Conservation (phyloP, 2,797 vertebrate genomes). For the Sebastes paucispinis region DNA sequence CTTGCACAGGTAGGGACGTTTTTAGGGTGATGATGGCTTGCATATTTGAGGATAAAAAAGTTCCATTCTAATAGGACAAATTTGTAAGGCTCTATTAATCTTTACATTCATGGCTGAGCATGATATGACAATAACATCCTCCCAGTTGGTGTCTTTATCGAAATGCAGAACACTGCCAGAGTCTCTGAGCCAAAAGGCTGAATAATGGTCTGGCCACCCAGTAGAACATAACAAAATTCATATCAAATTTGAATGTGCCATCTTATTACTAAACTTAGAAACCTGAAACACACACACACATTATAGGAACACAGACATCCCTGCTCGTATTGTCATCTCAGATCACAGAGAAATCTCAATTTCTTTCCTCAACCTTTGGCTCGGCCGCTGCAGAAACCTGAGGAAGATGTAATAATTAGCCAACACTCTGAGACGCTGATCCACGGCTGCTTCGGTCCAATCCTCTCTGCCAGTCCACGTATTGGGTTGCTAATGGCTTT, state of each 20-base stretch:
- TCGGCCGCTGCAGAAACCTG: background rate
- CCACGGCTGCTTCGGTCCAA: background rate
- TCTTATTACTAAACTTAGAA: background rate
- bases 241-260: background rate
- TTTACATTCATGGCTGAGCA: background rate
- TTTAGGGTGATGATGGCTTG: background rate
- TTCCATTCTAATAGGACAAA: background rate
- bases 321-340: background rate
- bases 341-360: constrained; percentile 4
- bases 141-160: background rate
- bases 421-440: background rate
- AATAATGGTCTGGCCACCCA: background rate
- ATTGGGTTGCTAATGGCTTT: constrained; percentile 65
- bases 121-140: background rate
- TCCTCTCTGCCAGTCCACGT: constrained; percentile 11
- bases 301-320: background rate
- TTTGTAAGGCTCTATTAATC: background rate
- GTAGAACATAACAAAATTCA: background rate
- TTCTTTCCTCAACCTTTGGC: constrained; percentile 10
- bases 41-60: background rate
- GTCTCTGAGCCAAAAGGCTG: background rate
- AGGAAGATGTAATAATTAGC: constrained; percentile 37
- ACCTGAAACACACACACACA: background rate
- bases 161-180: background rate
- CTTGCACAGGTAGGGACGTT: background rate